These are phyloP conservation scores for Gallinago media DNA, from an alignment of 2,113 vertebrate genomes.

Conservation along the genomic window DNA sequence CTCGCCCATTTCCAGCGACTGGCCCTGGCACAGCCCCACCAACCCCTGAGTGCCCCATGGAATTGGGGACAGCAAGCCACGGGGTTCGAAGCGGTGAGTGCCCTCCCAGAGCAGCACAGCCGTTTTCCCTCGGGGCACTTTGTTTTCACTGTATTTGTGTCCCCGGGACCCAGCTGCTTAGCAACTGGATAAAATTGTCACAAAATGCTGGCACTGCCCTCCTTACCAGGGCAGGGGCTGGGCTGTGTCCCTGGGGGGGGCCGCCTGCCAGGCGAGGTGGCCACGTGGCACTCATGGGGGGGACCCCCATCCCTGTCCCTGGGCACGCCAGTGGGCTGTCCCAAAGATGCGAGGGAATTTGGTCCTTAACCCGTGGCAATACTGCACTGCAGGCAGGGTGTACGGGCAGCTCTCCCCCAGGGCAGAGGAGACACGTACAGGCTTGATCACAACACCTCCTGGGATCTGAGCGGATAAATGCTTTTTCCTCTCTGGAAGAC, in stretches of 20 bases:
- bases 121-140: background rate
- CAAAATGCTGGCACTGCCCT: background rate
- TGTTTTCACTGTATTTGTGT: slow-evolving; percentile 28
- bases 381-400: background rate
- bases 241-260: background rate
- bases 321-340: fast-evolving
- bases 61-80: background rate
- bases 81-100: fast-evolving
- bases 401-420: background rate
- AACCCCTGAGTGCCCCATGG: fast-evolving
- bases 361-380: fast-evolving
- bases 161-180: slow-evolving; percentile 8
- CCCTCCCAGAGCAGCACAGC: background rate
- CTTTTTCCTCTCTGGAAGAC: too few relatives aligned
- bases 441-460: background rate
- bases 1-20: background rate
- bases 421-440: background rate
- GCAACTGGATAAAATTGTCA: slow-evolving; percentile 55
- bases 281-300: fast-evolving
- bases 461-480: too few relatives aligned
- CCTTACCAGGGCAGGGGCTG: background rate
- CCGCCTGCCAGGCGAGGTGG: background rate
- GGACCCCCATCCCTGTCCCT: background rate
- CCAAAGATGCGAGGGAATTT: background rate
- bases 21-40: fast-evolving